A percentile compares a stretch with the other conserved stretches of the same genome.
Conservation (phyloP, 2,113 vertebrate genomes). For the Zootoca vivipara region DNA sequence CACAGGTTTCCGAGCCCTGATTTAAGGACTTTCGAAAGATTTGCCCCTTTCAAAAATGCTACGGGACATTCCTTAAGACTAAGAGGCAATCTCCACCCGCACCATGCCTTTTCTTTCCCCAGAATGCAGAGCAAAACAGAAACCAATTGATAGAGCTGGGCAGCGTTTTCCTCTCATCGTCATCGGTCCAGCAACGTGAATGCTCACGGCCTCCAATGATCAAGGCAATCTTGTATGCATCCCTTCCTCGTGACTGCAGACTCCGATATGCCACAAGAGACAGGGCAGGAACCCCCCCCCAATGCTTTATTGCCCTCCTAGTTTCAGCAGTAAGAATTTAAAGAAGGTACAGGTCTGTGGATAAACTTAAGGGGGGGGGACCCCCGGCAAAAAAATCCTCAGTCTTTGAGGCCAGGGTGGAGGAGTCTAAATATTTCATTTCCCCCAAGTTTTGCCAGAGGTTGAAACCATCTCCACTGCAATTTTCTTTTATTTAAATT, state of each 20-base stretch:
- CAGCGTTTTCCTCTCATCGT: slow-evolving; percentile 10
- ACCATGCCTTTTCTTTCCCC: slow-evolving; percentile 9
- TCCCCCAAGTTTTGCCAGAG: not conserved
- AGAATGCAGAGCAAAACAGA: slow-evolving; percentile 26
- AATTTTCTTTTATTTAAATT: too few relatives aligned
- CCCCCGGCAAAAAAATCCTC: too few relatives aligned
- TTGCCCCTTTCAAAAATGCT: slow-evolving; percentile 10
- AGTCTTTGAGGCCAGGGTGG: not conserved
- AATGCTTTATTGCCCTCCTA: too few relatives aligned
- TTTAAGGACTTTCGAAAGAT: not conserved
- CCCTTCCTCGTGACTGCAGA: not conserved
- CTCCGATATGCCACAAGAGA: not conserved
- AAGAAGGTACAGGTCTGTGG: too few relatives aligned
- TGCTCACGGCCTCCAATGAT: not conserved
- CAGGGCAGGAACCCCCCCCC: too few relatives aligned
- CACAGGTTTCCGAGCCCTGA: too few relatives aligned
- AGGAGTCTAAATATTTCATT: not conserved
- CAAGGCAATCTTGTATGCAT: not conserved
- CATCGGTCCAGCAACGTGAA: not conserved
- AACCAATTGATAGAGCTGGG: slow-evolving; percentile 64
- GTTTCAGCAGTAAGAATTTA: not conserved
- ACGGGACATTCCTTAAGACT: slow-evolving; percentile 20
- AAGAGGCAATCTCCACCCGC: not conserved
- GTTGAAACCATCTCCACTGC: not conserved
- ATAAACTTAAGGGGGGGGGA: too few relatives aligned